A percentile compares a stretch with the other conserved stretches of the same genome.
phyloP scores from a whole-genome alignment of 37 sponge, comb jelly and placozoan genomes.

The Axinella damicornis region DNA sequence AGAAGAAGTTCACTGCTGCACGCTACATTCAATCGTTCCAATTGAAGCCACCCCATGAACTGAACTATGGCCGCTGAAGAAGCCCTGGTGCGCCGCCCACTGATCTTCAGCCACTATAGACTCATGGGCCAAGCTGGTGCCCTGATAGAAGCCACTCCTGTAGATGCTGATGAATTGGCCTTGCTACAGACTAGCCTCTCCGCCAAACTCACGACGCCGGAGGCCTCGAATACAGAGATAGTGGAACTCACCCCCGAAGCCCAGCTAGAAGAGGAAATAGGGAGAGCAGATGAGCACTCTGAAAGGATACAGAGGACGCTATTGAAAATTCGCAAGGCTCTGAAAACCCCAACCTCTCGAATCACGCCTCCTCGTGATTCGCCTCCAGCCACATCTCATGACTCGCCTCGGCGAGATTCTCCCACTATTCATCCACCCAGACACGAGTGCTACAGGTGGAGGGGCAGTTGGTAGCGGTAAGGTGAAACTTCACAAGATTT shows the following conservation, averaged over 20 bases:
- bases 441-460: neutral
- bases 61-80: conserved; percentile 4
- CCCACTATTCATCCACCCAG: neutral
- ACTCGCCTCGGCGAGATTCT: neutral
- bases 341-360: too few relatives aligned
- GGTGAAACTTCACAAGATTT: neutral
- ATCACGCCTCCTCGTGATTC: neutral
- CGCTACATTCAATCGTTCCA: neutral
- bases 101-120: conserved; percentile 7
- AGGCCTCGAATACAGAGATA: neutral
- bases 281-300: conserved; percentile 10
- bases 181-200: conserved; percentile 20
- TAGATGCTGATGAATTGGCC: conserved; percentile 1
- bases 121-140: conserved; percentile 12
- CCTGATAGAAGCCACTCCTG: neutral
- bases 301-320: conserved; percentile 1
- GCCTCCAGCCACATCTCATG: neutral
- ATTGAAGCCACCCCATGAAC: conserved; percentile 8
- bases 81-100: neutral
- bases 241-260: neutral
- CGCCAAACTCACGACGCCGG: neutral
- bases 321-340: neutral
- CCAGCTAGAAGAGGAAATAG: conserved; percentile 1
- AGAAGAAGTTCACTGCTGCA: neutral
- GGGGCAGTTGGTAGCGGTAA: neutral